phyloP scores from a whole-genome alignment of 2,113 vertebrate species.

The Reinhardtius hippoglossoides region DNA sequence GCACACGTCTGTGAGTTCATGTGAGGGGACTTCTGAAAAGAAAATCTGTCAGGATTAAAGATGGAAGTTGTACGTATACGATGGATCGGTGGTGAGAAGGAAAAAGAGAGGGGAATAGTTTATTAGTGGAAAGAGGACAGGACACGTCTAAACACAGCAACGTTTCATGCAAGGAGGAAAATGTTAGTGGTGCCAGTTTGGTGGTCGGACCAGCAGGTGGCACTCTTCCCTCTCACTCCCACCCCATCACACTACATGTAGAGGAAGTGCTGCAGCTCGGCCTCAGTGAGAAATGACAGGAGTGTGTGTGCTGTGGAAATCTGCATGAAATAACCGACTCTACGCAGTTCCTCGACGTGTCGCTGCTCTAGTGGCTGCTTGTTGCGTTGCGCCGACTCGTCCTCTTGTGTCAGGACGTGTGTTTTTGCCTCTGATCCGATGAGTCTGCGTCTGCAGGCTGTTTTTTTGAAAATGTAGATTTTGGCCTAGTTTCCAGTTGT shows the following conservation, averaged over 20 bases:
- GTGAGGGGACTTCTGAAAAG: constrained; percentile 46
- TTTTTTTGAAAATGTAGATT: no score
- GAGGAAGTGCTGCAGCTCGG: constrained; percentile 5
- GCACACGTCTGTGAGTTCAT: constrained; percentile 17
- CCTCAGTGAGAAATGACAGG: background rate
- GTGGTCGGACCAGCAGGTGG: constrained; percentile 80
- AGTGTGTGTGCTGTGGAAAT: background rate
- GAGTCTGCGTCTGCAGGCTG: no score
- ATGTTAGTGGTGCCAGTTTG: constrained; percentile 37
- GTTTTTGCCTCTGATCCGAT: no score
- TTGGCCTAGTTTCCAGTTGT: no score
- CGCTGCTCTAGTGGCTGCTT: no score
- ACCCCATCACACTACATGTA: background rate
- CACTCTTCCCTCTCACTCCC: constrained; percentile 47
- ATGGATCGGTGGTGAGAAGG: background rate
- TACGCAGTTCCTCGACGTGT: no score
- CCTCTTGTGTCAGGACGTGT: no score
- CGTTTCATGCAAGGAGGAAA: constrained; percentile 48
- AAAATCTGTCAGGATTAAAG: constrained; percentile 44
- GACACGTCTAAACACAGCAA: constrained; percentile 29
- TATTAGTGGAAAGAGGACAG: constrained; percentile 3
- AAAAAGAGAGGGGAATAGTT: background rate
- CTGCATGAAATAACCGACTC: no score
- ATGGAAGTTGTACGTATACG: constrained; percentile 4
- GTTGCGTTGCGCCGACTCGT: no score